These are phyloP conservation scores for Eubasilissa regina DNA, from an alignment of 1,140 invertebrate species.

Conservation along the genomic window DNA sequence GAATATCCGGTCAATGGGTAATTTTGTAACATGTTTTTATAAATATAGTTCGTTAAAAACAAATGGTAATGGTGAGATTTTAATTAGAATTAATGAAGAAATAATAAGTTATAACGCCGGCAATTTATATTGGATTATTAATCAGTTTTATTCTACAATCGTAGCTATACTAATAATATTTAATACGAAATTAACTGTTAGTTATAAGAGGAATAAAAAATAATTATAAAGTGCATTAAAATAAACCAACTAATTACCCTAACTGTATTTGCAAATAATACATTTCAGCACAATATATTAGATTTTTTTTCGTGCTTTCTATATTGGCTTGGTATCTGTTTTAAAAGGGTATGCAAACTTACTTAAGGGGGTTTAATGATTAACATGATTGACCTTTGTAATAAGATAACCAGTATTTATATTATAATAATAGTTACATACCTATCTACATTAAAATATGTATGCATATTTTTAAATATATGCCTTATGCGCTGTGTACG, in stretches of 20 bases:
- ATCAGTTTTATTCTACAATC: neutral
- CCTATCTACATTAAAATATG: too few relatives aligned
- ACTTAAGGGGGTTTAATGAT: neutral
- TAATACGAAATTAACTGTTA: neutral
- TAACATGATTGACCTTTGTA: neutral
- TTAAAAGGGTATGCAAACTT: neutral
- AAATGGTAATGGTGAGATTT: neutral
- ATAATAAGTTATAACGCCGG: neutral
- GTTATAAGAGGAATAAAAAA: neutral
- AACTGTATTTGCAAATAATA: too few relatives aligned
- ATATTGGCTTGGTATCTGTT: neutral
- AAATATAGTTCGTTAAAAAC: constrained; percentile 10
- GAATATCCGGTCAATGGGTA: constrained; percentile 10
- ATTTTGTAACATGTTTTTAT: neutral
- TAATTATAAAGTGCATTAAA: neutral
- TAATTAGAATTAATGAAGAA: constrained; percentile 7
- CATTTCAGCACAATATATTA: too few relatives aligned
- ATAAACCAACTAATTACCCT: too few relatives aligned
- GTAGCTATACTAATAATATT: too few relatives aligned
- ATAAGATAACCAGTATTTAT: too few relatives aligned
- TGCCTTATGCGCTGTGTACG: too few relatives aligned
- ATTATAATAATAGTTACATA: neutral
- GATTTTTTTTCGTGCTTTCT: too few relatives aligned
- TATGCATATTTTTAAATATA: too few relatives aligned
- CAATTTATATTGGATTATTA: neutral